Percentiles rank a stretch among this genome's conserved stretches.
Evolutionary conservation across 2,888 invertebrate species (phyloP).

Genomic region (Athalia circularis): DNA sequence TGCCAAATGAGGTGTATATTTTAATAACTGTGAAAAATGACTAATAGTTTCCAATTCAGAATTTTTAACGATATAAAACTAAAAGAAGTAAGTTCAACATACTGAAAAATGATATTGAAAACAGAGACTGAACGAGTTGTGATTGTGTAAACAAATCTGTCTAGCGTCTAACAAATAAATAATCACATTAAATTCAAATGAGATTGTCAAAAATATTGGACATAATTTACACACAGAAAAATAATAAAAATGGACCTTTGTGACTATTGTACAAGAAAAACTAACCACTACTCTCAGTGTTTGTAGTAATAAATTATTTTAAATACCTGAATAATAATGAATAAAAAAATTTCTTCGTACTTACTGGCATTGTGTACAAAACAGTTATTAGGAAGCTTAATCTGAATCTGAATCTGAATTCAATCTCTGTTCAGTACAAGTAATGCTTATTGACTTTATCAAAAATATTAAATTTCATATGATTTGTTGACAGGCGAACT

Average conservation of each 20-base stretch:
- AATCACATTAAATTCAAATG: too few relatives aligned
- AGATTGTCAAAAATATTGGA: too few relatives aligned
- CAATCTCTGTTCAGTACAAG: constrained; percentile 2
- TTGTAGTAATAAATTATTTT: neutral
- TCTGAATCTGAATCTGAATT: neutral
- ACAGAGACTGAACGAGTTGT: neutral
- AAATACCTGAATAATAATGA: neutral
- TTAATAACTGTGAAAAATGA: neutral
- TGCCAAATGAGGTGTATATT: neutral
- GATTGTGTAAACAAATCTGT: neutral
- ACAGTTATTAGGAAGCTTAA: constrained; percentile 10
- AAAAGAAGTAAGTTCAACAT: neutral
- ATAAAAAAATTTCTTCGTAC: neutral
- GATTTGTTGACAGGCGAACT: constrained; percentile 53
- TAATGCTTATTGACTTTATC: neutral
- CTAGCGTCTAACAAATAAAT: too few relatives aligned
- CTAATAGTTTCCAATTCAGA: neutral
- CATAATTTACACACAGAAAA: too few relatives aligned
- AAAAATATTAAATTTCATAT: neutral
- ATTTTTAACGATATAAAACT: constrained; percentile 4
- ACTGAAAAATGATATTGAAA: neutral
- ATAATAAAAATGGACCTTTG: too few relatives aligned
- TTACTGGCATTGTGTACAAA: neutral
- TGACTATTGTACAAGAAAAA: too few relatives aligned
- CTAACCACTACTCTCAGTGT: too few relatives aligned